Conservation (phyloP, 2,113 vertebrate species). For the Hemibagrus wyckioides region DNA sequence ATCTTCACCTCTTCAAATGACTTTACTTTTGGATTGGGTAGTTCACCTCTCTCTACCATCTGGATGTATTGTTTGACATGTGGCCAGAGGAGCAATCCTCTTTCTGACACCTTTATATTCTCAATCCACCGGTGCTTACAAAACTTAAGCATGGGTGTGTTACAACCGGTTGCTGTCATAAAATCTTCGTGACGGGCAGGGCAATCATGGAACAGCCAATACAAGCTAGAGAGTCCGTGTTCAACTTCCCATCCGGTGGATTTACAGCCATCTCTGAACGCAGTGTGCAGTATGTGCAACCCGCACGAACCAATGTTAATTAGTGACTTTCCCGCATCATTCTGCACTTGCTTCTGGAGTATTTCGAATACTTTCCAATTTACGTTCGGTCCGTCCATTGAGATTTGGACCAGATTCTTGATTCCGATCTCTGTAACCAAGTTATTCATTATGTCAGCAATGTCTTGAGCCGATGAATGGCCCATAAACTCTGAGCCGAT, state of each 20-base stretch:
- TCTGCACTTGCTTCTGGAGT: too few relatives aligned
- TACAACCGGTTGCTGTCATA: background rate
- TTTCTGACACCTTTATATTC: conserved; percentile 25
- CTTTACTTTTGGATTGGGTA: conserved; percentile 24
- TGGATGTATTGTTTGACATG: background rate
- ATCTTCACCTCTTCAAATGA: conserved; percentile 16
- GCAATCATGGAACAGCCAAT: conserved; percentile 9
- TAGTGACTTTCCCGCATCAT: background rate
- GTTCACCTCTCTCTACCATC: too few relatives aligned
- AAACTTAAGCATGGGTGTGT: conserved; percentile 21
- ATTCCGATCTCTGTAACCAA: background rate
- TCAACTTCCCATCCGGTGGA: conserved; percentile 10
- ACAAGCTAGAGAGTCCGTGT: conserved; percentile 24
- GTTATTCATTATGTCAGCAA: background rate
- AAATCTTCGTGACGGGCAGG: conserved; percentile 6
- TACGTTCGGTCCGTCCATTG: too few relatives aligned
- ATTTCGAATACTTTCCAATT: too few relatives aligned
- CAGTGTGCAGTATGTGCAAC: conserved; percentile 36
- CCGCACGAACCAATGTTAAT: conserved; percentile 14
- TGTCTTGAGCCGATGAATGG: background rate
- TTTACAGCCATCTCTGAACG: background rate
- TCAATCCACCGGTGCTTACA: conserved; percentile 34
- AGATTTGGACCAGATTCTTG: too few relatives aligned
- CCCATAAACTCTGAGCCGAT: too few relatives aligned
- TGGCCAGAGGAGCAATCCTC: conserved; percentile 34